Evolutionary conservation across 2,797 vertebrate species (phyloP), one percentile per base, ranked within the genome.

Genomic region (Uromys caudimaculatus): DNA sequence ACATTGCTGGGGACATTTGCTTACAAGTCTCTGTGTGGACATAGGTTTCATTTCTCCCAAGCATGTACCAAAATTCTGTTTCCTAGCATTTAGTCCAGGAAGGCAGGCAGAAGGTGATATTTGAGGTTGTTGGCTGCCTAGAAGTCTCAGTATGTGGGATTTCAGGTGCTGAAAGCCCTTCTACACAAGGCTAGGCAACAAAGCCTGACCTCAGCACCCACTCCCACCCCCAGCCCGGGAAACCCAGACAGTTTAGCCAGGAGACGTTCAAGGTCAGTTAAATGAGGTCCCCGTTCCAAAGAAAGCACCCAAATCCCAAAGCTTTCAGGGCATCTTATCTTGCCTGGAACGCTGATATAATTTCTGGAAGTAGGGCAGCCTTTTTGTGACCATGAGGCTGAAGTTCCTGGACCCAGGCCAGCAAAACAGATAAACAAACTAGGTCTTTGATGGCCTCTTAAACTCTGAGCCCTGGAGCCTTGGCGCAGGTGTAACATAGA

Each of bases 361-460:
- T 94, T 86, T 91, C 87, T 86, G 90, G 92, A 95, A 88, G 60
- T 77, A 8, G 62, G 76, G 84, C 79, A 81, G 88, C 92, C 47
- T 3, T 93, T 86, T 84, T 95, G 32, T 85, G 82, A 94, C 78
- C 77, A 27, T 58, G 52, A 76, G 67, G 44, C 73, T 62, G 12
- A 50, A 38, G 71, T 47, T n/a, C 41, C 54, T 89, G 5, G 24
- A 47, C 71, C 79, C 1, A 38, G 71, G 77, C 52, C 12, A 14
- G 54, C 1, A 19, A 56, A 81, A 64, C 47, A 41, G 44, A 77
- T 73, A 38, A 50, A 77, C 44, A n/a, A 52, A 21, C 27, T 47
- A 10, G 76, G 16, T 38, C 56, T 52, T 64, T 6, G 52, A 35
- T 44, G 89, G 83, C 32, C 75, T 89, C 81, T 67, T 41, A 60